Conservation (phyloP, 2,797 vertebrate species). For the Crax fasciolata region DNA sequence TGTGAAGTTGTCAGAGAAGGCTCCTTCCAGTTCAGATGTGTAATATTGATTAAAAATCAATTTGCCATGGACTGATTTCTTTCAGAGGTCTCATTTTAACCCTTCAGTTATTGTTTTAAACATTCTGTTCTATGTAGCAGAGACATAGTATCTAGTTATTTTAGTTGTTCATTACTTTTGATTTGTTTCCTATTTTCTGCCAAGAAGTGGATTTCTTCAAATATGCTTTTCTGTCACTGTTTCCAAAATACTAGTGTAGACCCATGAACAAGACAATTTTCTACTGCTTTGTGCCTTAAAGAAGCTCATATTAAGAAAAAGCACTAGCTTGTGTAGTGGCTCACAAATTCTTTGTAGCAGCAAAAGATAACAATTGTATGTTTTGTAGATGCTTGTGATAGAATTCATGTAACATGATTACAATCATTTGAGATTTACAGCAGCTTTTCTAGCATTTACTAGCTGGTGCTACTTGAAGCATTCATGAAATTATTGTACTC, state of each 20-base stretch:
- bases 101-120: neutral
- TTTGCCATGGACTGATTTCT: neutral
- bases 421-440: neutral
- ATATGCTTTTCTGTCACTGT: neutral
- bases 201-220: neutral
- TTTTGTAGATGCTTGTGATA: neutral
- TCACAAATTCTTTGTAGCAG: neutral
- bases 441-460: neutral
- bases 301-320: neutral
- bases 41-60: neutral
- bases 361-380: neutral
- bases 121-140: neutral
- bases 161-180: neutral
- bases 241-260: neutral
- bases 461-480: neutral
- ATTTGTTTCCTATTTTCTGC: neutral
- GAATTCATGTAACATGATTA: neutral
- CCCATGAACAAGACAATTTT: neutral
- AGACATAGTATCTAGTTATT: neutral
- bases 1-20: neutral
- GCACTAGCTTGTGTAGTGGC: neutral
- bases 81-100: neutral
- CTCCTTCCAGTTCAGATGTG: neutral
- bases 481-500: neutral
- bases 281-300: neutral